Evolutionary conservation across 2,888 invertebrate genomes (phyloP).

Genomic region (Crocallis elinguaria): DNA sequence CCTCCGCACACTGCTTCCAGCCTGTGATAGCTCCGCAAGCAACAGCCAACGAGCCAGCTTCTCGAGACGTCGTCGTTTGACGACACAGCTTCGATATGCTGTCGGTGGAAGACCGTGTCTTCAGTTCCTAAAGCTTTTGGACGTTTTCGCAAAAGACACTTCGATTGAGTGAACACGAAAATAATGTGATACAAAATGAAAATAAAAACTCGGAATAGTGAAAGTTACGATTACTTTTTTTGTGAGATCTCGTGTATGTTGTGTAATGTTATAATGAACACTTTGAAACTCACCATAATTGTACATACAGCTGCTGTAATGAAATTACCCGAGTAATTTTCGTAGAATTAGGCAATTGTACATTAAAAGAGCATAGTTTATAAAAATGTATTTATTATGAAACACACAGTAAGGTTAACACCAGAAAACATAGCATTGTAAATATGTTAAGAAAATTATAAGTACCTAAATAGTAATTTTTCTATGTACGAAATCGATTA

Average conservation of each 20-base stretch:
- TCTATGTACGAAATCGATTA: slow-evolving; percentile 65
- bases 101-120: slow-evolving; percentile 82
- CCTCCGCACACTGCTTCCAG: slow-evolving; percentile 82
- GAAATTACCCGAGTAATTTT: slow-evolving; percentile 67
- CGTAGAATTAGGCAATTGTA: slow-evolving; percentile 79
- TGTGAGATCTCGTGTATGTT: slow-evolving; percentile 55
- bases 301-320: slow-evolving; percentile 69
- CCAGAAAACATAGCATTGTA: slow-evolving; percentile 81
- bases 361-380: slow-evolving; percentile 68
- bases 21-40: slow-evolving; percentile 84
- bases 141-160: slow-evolving; percentile 57
- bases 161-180: slow-evolving; percentile 54
- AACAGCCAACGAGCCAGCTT: slow-evolving; percentile 68
- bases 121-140: slow-evolving; percentile 81
- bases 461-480: slow-evolving; percentile 69
- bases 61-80: slow-evolving; percentile 87
- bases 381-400: slow-evolving; percentile 83
- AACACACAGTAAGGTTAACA: slow-evolving; percentile 84
- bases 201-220: slow-evolving; percentile 52
- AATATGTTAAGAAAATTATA: slow-evolving; percentile 71
- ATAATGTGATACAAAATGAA: slow-evolving; percentile 55
- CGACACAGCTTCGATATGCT: slow-evolving; percentile 86
- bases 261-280: slow-evolving; percentile 60
- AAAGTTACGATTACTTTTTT: slow-evolving; percentile 55
- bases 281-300: slow-evolving; percentile 57